Conservation (phyloP, 2,113 vertebrate genomes). For the Siniperca knerii region DNA sequence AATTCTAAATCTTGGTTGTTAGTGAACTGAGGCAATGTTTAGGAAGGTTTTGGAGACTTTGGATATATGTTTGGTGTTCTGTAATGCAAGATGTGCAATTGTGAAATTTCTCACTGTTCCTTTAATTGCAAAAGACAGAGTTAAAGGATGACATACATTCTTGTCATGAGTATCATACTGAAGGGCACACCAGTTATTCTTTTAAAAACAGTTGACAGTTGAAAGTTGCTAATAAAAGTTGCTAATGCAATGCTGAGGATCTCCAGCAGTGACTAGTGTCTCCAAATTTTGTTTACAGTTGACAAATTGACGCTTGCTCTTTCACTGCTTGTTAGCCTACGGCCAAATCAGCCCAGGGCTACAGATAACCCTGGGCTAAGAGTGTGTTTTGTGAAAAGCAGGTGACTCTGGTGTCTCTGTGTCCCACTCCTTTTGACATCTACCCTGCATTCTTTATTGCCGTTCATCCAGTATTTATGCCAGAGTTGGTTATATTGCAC, state of each 20-base stretch:
- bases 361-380: constrained; percentile 63
- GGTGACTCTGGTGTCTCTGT: constrained; percentile 55
- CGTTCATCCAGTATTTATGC: constrained; percentile 76
- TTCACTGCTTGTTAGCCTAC: constrained; percentile 48
- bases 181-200: constrained; percentile 21
- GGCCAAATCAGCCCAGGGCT: constrained; percentile 67
- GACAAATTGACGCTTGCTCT: constrained; percentile 40
- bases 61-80: not conserved
- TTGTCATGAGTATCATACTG: constrained; percentile 13
- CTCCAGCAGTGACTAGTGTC: constrained; percentile 8
- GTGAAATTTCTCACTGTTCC: not conserved
- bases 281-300: constrained; percentile 52
- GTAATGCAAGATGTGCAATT: constrained; percentile 13
- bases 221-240: constrained; percentile 53
- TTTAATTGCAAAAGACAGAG: not conserved
- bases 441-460: constrained; percentile 67
- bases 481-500: constrained; percentile 68
- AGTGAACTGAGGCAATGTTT: not conserved
- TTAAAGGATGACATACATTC: not conserved
- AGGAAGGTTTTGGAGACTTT: not conserved
- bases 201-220: constrained; percentile 1
- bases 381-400: constrained; percentile 49
- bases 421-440: constrained; percentile 61
- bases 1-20: not conserved
- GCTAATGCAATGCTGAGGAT: not conserved